phyloP scores from a whole-genome alignment of 2,888 invertebrate genomes.

The Muschampia plurimacula region DNA sequence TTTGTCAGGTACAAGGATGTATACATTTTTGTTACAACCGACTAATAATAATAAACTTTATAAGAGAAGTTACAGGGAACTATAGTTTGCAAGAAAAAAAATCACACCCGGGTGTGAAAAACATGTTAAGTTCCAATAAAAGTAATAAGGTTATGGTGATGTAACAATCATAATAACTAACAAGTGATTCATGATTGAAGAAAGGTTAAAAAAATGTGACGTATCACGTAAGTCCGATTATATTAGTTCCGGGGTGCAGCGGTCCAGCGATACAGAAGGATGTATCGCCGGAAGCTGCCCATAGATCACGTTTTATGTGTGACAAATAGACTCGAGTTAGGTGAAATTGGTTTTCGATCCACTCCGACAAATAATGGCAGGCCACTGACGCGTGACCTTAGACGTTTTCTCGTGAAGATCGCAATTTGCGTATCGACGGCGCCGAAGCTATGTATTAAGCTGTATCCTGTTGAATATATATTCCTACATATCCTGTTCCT shows the following conservation, averaged over 20 bases:
- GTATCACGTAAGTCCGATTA: conserved; percentile 47
- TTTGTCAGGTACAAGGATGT: too few species aligned
- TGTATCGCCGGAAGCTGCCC: conserved; percentile 63
- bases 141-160: not conserved
- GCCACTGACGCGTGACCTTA: conserved; percentile 76
- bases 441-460: not conserved
- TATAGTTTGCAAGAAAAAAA: too few species aligned
- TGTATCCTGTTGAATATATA: not conserved
- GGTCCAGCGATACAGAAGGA: conserved; percentile 48
- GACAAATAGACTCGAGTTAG: conserved; percentile 83
- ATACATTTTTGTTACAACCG: too few species aligned
- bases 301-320: conserved; percentile 83
- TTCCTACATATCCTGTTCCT: conserved; percentile 7
- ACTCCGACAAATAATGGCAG: conserved; percentile 82
- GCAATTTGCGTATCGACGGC: conserved; percentile 66
- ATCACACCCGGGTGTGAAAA: too few species aligned
- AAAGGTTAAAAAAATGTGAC: conserved; percentile 27
- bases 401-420: conserved; percentile 74
- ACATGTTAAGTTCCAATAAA: not conserved
- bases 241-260: conserved; percentile 49
- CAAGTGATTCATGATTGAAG: conserved; percentile 19
- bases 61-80: too few species aligned
- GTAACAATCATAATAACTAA: conserved; percentile 16
- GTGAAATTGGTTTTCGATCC: conserved; percentile 82
- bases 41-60: too few species aligned